Base-by-base conservation (phyloP, 2,797 vertebrate species). In the Channallabes apus region DNA sequence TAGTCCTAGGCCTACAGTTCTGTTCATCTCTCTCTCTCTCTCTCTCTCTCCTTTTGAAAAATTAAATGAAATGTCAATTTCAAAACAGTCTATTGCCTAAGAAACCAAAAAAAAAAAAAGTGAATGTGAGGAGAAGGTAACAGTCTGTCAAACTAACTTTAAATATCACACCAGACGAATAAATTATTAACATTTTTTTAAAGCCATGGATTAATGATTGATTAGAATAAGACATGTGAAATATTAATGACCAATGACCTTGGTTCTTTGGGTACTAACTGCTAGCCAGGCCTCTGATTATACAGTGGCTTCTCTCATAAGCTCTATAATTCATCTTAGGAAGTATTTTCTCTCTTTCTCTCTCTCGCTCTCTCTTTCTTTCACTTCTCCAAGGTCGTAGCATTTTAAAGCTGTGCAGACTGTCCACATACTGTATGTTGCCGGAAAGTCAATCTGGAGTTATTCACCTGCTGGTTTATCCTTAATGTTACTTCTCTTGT, bases 241-340 rank as follows among this genome's bases (percentile, higher is more conserved):
- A 87, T 82, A 87, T 87, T 83, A 86, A 89, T 85, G 56, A 64
- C 64, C 27, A 68, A 78, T 80, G 84, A 88, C 84, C 87, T 84
- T 71, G 15, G 67, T 83, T 85, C 80, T 87, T 89, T 87, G 86
- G 84, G 68, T 62, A 35, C 86, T 87, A 82, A 79, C 82, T 85
- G 86, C 76, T 82, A 72, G 82, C 84, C 86, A 3, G 87, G 80
- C 82, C 76, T 79, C 75, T 82, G 86, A 85, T 79, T 82, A 82
- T 64, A 84, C 69, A 80, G 68, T 87, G 68, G 82, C 64, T 73
- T 72, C 73, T 65, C 71, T 83, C 68, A 81, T 78, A 87, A 86
- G 78, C 87, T 88, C 59, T 86, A 89, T 90, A 85, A 88, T 87
- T 88, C 35, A 89, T 89, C 84, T 79, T 67, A 88, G 67, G 20